phyloP scores from a whole-genome alignment of 2,797 vertebrate species.

The Gallirallus australis region DNA sequence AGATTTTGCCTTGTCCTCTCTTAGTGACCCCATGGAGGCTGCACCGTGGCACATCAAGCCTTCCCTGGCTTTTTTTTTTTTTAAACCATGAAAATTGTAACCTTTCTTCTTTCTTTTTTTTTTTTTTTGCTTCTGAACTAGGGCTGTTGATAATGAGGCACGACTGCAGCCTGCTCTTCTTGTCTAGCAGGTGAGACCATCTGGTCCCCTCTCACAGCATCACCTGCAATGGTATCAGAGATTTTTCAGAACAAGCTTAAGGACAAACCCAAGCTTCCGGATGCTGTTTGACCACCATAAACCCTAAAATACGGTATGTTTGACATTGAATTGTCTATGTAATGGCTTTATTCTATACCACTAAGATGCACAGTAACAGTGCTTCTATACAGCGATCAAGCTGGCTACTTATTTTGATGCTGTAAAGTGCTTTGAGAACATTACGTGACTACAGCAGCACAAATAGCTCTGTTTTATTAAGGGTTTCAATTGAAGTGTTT shows the following conservation, averaged over 20 bases:
- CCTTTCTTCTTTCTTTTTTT: not conserved
- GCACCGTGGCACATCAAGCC: not conserved
- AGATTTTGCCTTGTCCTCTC: not conserved
- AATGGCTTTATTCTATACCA: not conserved
- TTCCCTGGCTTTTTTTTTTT: not conserved
- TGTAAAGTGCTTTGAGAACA: constrained; percentile 4
- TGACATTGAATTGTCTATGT: not conserved
- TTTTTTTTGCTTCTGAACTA: not conserved
- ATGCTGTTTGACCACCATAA: not conserved
- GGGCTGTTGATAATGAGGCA: not conserved
- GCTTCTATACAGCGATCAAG: not conserved
- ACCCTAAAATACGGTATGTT: not conserved
- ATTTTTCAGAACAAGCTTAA: not conserved
- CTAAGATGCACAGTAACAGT: not conserved
- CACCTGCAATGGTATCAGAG: not conserved
- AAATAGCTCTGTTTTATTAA: not conserved
- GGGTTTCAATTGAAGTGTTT: constrained; percentile 40
- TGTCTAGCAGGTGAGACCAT: fast-evolving
- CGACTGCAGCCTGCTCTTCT: not conserved
- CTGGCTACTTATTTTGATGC: not conserved
- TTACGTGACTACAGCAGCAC: not conserved
- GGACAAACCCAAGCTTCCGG: not conserved
- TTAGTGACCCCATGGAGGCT: not conserved
- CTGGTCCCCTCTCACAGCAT: fast-evolving
- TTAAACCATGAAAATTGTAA: not conserved